Base-by-base conservation (phyloP, 2,888 invertebrate species). In the Tineola bisselliella region DNA sequence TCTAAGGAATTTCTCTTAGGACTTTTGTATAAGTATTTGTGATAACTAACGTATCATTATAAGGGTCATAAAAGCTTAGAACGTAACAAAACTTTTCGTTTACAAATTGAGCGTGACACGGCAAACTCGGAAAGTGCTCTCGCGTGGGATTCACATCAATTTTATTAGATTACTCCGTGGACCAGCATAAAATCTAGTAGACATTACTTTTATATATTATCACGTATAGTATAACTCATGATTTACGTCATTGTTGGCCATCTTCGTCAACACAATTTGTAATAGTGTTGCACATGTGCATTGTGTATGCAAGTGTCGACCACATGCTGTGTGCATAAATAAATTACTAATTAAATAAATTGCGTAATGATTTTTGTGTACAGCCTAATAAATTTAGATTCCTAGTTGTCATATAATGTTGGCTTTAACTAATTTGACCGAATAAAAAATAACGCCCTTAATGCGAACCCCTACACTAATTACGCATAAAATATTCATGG, bases 291-390 rank as follows among this genome's bases (percentile, higher is more conserved):
- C 56, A 56, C 19, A 56, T 25, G 25, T 56, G 56, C 56, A 56
- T 6, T 15, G 25, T 56, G 56, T 25, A 56, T 6, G 19, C 56
- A 19, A 25, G n/a, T 56, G 56, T 19, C n/a, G 25, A 30, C 56
- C 56, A 56, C 56, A 56, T 18, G 56, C 56, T 30, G 56, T 13
- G 56, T 17, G 25, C 56, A 56, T 56, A 56, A 56, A 56, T 56
- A 56, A 56, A 19, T 56, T 13, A 11, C 48, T 48, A 17, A 38
- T 38, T 38, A 38, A 38, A 38, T 38, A 38, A n/a, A n/a, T n/a
- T n/a, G n/a, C n/a, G n/a, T n/a, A n/a, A n/a, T n/a, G n/a, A n/a
- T n/a, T n/a, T n/a, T n/a, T n/a, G n/a, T n/a, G n/a, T n/a, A n/a
- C n/a, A n/a, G n/a, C n/a, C n/a, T n/a, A n/a, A n/a, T n/a, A n/a